Evolutionary conservation across 2,888 invertebrate species (phyloP).

Genomic region (Iselma pallidipennis): DNA sequence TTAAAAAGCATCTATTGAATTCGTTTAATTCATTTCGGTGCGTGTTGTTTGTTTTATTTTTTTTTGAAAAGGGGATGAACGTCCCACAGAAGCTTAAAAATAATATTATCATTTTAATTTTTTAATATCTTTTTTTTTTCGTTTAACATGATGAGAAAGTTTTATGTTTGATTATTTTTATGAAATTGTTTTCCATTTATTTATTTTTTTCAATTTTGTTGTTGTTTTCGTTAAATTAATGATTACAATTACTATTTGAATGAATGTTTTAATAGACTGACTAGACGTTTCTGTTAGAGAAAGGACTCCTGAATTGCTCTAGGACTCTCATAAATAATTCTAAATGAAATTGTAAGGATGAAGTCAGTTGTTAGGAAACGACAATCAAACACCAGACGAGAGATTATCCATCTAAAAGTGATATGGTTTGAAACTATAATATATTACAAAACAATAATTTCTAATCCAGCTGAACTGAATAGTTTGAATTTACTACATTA

Average conservation of each 20-base stretch:
- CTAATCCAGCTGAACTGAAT: conserved; percentile 1
- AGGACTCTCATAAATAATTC: not conserved
- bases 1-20: too few relatives aligned
- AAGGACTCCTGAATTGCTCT: too few relatives aligned
- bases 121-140: too few relatives aligned
- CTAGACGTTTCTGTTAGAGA: too few relatives aligned
- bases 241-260: not conserved
- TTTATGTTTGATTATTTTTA: too few relatives aligned
- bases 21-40: too few relatives aligned
- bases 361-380: not conserved
- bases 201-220: too few relatives aligned
- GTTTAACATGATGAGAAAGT: too few relatives aligned
- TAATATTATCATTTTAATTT: conserved; percentile 9
- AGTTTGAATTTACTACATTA: not conserved
- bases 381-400: not conserved
- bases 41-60: not conserved
- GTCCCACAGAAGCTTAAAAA: not conserved
- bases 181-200: too few relatives aligned
- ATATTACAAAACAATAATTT: too few relatives aligned
- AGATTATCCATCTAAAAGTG: too few relatives aligned
- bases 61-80: not conserved
- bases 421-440: too few relatives aligned
- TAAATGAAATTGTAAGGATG: not conserved
- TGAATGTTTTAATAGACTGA: not conserved
- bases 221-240: not conserved